Percentiles rank a stretch among this genome's conserved stretches.
phyloP scores from a whole-genome alignment of 2,113 vertebrate species.

The Cisticola juncidis region DNA sequence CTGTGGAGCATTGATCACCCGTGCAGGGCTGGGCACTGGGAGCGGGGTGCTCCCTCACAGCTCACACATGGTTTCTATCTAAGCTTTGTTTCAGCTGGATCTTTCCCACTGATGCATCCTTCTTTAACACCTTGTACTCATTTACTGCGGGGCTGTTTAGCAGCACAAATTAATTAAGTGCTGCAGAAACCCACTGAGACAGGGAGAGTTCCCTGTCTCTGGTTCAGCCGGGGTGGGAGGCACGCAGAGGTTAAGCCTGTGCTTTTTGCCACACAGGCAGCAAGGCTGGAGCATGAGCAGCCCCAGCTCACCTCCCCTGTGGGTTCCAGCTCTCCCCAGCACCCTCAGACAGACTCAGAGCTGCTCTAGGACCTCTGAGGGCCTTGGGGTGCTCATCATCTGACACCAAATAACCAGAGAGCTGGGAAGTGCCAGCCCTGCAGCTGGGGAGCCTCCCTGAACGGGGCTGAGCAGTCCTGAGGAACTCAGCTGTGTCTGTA shows the following conservation, averaged over 20 bases:
- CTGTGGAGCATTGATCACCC: not conserved
- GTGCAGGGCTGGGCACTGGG: not conserved
- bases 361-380: not conserved
- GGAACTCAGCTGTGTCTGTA: not conserved
- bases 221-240: not conserved
- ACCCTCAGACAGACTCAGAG: not conserved
- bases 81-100: conserved; percentile 17
- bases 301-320: not conserved
- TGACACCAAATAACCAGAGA: not conserved
- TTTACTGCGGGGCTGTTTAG: not conserved
- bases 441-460: not conserved
- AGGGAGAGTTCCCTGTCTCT: not conserved
- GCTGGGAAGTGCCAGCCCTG: too few relatives aligned
- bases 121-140: conserved; percentile 50
- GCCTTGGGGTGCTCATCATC: not conserved
- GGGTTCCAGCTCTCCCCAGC: not conserved
- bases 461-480: not conserved
- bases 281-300: fast-evolving
- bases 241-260: not conserved
- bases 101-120: not conserved
- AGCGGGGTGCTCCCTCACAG: not conserved
- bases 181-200: conserved; percentile 4
- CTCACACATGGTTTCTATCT: not conserved
- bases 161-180: conserved; percentile 12
- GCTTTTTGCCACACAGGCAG: not conserved